Evolutionary conservation across 1,140 invertebrate genomes (phyloP).

Genomic region (Orius laevigatus): DNA sequence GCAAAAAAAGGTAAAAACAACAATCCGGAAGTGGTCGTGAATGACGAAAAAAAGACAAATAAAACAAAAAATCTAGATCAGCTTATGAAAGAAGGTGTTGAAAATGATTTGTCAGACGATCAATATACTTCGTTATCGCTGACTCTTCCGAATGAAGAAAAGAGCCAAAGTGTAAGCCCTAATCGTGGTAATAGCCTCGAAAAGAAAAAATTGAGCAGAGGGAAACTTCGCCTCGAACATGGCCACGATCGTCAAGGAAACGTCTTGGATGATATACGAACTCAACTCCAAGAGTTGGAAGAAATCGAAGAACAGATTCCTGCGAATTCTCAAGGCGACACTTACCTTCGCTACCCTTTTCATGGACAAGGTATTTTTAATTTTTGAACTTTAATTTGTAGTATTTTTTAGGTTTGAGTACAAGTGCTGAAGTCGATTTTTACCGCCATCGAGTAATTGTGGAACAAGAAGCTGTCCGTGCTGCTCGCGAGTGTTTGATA

Average conservation of each 20-base stretch:
- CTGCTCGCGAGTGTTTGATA: conserved; percentile 50
- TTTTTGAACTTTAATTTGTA: not conserved
- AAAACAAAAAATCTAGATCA: too few relatives aligned
- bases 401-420: conserved; percentile 9
- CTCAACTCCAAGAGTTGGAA: conserved; percentile 59
- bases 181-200: not conserved
- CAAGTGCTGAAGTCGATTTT: conserved; percentile 53
- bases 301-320: conserved; percentile 64
- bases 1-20: too few relatives aligned
- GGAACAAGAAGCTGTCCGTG: conserved; percentile 55
- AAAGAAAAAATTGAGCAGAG: conserved; percentile 1
- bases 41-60: too few relatives aligned
- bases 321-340: conserved; percentile 42
- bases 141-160: not conserved
- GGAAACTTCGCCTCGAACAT: not conserved
- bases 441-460: conserved; percentile 60
- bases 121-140: conserved; percentile 9
- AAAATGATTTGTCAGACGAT: conserved; percentile 9
- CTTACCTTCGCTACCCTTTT: conserved; percentile 54
- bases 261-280: conserved; percentile 48
- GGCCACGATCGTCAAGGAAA: conserved; percentile 1
- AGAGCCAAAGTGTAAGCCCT: conserved; percentile 2
- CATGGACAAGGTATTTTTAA: conserved; percentile 28
- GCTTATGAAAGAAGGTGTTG: not conserved
- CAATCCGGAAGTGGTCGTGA: too few relatives aligned